phyloP scores from a whole-genome alignment of 1,140 invertebrate genomes.

The Matsumurasca onukii region DNA sequence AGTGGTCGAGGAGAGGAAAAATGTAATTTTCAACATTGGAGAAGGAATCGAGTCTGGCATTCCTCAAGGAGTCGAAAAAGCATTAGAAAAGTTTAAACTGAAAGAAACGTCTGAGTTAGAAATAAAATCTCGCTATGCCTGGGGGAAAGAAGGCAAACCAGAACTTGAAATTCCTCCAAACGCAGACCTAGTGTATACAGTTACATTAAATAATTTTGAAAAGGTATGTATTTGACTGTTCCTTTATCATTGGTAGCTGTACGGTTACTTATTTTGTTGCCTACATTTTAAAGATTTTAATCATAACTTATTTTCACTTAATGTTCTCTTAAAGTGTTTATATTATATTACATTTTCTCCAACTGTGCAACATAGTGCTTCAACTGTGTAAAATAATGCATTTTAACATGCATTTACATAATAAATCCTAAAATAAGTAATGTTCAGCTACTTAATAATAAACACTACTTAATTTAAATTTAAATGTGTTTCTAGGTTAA shows the following conservation, averaged over 20 bases:
- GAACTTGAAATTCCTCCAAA: conserved; percentile 77
- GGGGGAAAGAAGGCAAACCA: conserved; percentile 68
- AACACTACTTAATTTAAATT: background rate
- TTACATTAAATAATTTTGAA: conserved; percentile 81
- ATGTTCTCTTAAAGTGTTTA: background rate
- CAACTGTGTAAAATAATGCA: too few species aligned
- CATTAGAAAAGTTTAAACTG: conserved; percentile 78
- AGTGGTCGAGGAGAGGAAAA: conserved; percentile 73
- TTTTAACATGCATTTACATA: too few species aligned
- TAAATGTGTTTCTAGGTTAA: conserved; percentile 53
- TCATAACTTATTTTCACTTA: background rate
- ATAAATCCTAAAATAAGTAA: too few species aligned
- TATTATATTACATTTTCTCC: too few species aligned
- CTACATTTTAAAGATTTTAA: background rate
- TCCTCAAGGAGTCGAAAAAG: conserved; percentile 81
- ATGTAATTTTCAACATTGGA: conserved; percentile 82
- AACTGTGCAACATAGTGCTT: too few species aligned
- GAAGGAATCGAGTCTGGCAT: conserved; percentile 77
- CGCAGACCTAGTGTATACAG: conserved; percentile 76
- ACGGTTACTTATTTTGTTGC: background rate
- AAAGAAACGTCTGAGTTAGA: conserved; percentile 77
- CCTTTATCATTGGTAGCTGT: conserved; percentile 29
- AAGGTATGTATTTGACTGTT: too few species aligned
- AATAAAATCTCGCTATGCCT: conserved; percentile 80
- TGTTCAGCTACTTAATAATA: too few species aligned